phyloP scores from a whole-genome alignment of 1,140 invertebrate species.

The Cataglyphis hispanica region DNA sequence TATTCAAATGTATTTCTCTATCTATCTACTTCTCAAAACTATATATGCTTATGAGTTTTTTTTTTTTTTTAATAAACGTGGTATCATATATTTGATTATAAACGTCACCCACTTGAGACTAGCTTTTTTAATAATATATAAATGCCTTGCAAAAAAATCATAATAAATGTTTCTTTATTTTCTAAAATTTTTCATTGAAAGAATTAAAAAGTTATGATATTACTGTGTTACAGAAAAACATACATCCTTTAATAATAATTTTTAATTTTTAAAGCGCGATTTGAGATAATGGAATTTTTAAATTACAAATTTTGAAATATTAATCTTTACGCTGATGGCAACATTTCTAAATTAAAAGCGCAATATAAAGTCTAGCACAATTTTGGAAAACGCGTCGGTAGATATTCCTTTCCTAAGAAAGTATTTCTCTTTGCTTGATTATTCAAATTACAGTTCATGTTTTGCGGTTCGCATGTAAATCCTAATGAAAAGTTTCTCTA shows the following conservation, averaged over 20 bases:
- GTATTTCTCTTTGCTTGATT: not conserved
- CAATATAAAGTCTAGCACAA: not conserved
- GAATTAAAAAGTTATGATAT: not conserved
- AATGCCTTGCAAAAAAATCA: not conserved
- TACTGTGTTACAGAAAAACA: not conserved
- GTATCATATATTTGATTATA: not conserved
- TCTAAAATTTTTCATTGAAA: not conserved
- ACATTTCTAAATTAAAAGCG: not conserved
- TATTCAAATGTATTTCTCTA: not conserved
- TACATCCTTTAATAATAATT: not conserved
- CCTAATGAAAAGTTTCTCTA: constrained; percentile 23
- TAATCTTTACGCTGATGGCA: not conserved
- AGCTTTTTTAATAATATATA: not conserved
- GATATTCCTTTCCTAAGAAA: not conserved
- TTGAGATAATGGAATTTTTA: not conserved
- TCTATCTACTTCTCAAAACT: not conserved
- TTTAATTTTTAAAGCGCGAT: not conserved
- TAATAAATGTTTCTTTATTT: not conserved
- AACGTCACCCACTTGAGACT: not conserved
- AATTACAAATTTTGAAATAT: not conserved
- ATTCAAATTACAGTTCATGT: not conserved
- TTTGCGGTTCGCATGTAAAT: not conserved
- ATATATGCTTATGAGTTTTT: not conserved
- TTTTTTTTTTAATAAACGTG: constrained; percentile 5
- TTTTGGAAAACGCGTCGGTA: not conserved